Percentiles rank a stretch among this genome's conserved stretches.
Evolutionary conservation across 1,140 invertebrate species (phyloP).

Genomic region (Ceratitis capitata): DNA sequence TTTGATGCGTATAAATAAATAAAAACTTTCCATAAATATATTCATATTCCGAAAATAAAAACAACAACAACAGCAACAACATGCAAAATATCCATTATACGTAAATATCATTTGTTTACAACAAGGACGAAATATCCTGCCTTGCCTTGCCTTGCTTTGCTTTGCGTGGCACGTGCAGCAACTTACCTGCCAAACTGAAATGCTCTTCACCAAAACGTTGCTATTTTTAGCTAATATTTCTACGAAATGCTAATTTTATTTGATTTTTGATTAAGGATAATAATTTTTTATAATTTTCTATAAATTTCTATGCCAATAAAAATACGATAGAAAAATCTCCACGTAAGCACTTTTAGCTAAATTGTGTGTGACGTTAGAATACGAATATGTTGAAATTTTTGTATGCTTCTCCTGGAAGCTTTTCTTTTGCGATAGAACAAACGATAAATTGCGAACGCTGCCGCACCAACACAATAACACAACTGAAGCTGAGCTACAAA

Average conservation of each 20-base stretch:
- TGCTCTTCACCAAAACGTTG: background rate
- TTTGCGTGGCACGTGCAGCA: background rate
- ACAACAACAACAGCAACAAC: background rate
- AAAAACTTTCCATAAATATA: no score
- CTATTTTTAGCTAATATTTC: background rate
- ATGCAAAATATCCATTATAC: no score
- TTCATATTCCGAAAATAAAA: background rate
- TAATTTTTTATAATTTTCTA: background rate
- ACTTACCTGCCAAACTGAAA: background rate
- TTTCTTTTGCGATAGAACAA: background rate
- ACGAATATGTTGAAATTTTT: background rate
- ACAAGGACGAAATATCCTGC: background rate
- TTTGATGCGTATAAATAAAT: no score
- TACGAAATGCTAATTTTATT: background rate
- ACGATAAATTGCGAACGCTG: background rate
- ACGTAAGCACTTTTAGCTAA: background rate
- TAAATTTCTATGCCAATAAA: no score
- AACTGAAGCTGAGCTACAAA: conserved; percentile 13
- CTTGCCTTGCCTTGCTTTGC: no score
- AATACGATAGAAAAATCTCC: background rate
- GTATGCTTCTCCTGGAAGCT: background rate
- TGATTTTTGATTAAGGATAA: background rate
- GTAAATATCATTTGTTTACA: conserved; percentile 8
- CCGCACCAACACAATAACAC: conserved; percentile 9
- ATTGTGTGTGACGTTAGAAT: background rate